Percentiles rank a stretch among this genome's conserved stretches.
phyloP scores from a whole-genome alignment of 2,113 vertebrate species.

The Gobiocypris rarus region DNA sequence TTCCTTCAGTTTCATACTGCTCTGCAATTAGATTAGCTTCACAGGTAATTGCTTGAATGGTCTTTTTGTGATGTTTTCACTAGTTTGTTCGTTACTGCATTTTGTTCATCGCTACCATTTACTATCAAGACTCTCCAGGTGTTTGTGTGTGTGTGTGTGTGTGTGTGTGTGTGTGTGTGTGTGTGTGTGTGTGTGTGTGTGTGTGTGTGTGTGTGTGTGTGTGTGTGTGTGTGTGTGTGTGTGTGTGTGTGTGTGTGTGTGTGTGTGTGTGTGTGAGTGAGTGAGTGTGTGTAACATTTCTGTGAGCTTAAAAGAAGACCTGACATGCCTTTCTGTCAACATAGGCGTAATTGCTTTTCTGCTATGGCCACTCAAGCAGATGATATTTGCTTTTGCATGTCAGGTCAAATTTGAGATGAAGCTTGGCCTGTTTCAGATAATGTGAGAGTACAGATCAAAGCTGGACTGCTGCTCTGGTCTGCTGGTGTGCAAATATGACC shows the following conservation, averaged over 20 bases:
- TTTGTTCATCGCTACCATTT: slow-evolving; percentile 28
- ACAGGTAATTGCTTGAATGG: slow-evolving; percentile 22
- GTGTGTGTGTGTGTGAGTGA: slow-evolving; percentile 20
- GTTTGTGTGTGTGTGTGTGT: slow-evolving; percentile 21
- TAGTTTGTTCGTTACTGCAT: slow-evolving; percentile 23
- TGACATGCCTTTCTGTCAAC: slow-evolving; percentile 45
- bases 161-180: slow-evolving; percentile 29
- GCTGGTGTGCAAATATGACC: slow-evolving; percentile 14
- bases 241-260: slow-evolving; percentile 30
- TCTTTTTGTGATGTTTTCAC: slow-evolving; percentile 20
- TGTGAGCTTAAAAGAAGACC: slow-evolving; percentile 38
- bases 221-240: slow-evolving; percentile 27
- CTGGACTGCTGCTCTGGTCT: neutral
- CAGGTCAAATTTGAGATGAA: slow-evolving; percentile 53
- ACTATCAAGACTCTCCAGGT: slow-evolving; percentile 24
- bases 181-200: slow-evolving; percentile 28
- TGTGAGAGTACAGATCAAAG: slow-evolving; percentile 36
- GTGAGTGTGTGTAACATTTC: slow-evolving; percentile 30
- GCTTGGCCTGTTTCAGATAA: slow-evolving; percentile 47
- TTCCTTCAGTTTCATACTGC: neutral
- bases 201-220: slow-evolving; percentile 23
- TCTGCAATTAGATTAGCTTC: slow-evolving; percentile 7
- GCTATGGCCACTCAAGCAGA: slow-evolving; percentile 56
- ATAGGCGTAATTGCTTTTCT: slow-evolving; percentile 49
- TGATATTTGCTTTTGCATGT: slow-evolving; percentile 53